Conservation (phyloP, 1,140 invertebrate genomes). For the Leucophenga varia region DNA sequence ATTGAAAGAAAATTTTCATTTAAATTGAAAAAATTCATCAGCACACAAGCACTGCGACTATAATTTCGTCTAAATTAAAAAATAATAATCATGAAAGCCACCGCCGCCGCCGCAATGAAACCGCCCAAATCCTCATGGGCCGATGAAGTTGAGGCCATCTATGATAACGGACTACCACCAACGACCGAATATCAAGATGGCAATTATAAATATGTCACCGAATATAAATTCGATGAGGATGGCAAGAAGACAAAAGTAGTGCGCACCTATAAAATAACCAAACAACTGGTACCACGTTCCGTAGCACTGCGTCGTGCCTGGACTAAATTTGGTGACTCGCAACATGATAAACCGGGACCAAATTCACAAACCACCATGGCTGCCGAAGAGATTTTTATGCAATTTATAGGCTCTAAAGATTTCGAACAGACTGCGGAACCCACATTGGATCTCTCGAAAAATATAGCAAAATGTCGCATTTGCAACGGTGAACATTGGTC, state of each 20-base stretch:
- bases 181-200: constrained; percentile 81
- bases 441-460: constrained; percentile 46
- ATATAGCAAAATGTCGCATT: constrained; percentile 88
- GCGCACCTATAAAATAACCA: constrained; percentile 89
- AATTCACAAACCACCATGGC: constrained; percentile 95
- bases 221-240: constrained; percentile 89
- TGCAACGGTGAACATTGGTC: constrained; percentile 98
- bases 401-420: constrained; percentile 82
- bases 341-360: constrained; percentile 87
- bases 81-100: too few relatives aligned
- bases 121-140: constrained; percentile 86
- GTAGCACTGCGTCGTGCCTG: constrained; percentile 90
- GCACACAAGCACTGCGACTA: too few relatives aligned
- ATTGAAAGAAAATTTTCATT: too few relatives aligned
- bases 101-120: constrained; percentile 56
- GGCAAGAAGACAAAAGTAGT: constrained; percentile 86
- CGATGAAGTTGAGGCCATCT: constrained; percentile 86
- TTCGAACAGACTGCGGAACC: constrained; percentile 83
- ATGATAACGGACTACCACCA: constrained; percentile 72
- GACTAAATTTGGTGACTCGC: constrained; percentile 93
- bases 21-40: too few relatives aligned
- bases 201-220: constrained; percentile 86
- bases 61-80: too few relatives aligned
- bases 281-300: constrained; percentile 84
- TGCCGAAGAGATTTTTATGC: constrained; percentile 95